Percentiles rank a stretch among this genome's conserved stretches.
phyloP scores from a whole-genome alignment of 2,888 invertebrate species.

The Cremastobaeus sp. region DNA sequence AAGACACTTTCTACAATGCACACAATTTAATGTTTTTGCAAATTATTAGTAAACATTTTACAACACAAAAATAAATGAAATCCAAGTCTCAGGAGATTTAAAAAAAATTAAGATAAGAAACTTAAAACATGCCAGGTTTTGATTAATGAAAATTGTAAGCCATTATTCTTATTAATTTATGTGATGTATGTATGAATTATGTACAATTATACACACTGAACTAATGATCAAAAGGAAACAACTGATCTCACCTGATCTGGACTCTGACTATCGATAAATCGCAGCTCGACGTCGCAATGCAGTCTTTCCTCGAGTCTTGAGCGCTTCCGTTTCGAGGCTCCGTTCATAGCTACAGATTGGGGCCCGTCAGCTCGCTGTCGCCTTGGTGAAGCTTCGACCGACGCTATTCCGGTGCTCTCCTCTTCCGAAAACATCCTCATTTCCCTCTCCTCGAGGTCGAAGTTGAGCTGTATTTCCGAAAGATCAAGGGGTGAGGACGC shows the following conservation, averaged over 20 bases:
- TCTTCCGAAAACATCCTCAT: conserved; percentile 94
- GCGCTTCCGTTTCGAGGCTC: conserved; percentile 80
- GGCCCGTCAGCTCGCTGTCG: conserved; percentile 78
- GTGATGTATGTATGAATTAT: not conserved
- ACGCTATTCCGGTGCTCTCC: conserved; percentile 83
- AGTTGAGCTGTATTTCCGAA: conserved; percentile 90
- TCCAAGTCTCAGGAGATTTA: too few species aligned
- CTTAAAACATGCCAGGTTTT: too few species aligned
- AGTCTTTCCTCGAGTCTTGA: conserved; percentile 88
- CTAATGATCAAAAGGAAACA: not conserved
- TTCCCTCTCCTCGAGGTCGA: conserved; percentile 91
- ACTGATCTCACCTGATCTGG: conserved; percentile 80
- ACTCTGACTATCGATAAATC: conserved; percentile 89
- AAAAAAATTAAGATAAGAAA: too few species aligned
- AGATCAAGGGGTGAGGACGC: conserved; percentile 82
- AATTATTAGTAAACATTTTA: too few species aligned
- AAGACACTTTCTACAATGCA: too few species aligned
- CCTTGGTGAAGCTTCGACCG: conserved; percentile 75
- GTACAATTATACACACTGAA: too few species aligned
- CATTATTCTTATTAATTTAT: not conserved
- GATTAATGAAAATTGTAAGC: too few species aligned
- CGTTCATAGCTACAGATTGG: conserved; percentile 74
- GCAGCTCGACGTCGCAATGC: conserved; percentile 82
- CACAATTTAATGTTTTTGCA: too few species aligned
- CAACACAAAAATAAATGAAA: too few species aligned